phyloP scores from a whole-genome alignment of 2,888 invertebrate genomes.

The Cheilosia impressa region DNA sequence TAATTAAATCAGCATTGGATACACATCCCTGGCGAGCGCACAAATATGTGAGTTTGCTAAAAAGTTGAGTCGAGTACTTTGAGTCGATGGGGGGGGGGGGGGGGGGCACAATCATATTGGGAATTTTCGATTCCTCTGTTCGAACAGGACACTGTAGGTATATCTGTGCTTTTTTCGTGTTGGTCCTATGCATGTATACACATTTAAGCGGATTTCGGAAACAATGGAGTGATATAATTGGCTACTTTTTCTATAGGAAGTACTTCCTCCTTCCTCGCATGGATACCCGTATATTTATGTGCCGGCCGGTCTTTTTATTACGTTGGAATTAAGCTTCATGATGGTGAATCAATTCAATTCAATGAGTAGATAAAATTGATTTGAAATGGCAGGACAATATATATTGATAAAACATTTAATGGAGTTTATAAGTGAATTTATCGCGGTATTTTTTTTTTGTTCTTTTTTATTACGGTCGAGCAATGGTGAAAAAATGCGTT shows the following conservation, averaged over 20 bases:
- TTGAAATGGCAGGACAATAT: slow-evolving; percentile 73
- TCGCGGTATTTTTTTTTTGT: neutral
- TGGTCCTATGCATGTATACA: slow-evolving; percentile 4
- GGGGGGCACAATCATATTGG: slow-evolving; percentile 31
- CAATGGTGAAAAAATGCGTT: neutral
- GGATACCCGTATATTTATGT: neutral
- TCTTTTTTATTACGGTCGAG: slow-evolving; percentile 32
- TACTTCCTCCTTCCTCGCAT: slow-evolving; percentile 17
- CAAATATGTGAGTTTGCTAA: slow-evolving; percentile 56
- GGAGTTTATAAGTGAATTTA: slow-evolving; percentile 63
- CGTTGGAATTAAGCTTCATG: slow-evolving; percentile 51
- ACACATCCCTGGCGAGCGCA: slow-evolving; percentile 23
- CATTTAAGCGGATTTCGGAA: slow-evolving; percentile 63
- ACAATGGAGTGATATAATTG: slow-evolving; percentile 70
- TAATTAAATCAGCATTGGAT: slow-evolving; percentile 71
- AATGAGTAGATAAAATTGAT: slow-evolving; percentile 67
- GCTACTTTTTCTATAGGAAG: slow-evolving; percentile 32
- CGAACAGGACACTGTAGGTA: neutral
- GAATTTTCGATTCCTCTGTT: slow-evolving; percentile 32
- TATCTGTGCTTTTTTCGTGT: neutral
- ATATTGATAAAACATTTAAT: slow-evolving; percentile 79
- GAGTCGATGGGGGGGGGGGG: neutral
- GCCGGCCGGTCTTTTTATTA: slow-evolving; percentile 4
- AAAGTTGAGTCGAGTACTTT: neutral
- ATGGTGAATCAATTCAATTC: slow-evolving; percentile 65